Conservation (phyloP, 2,888 invertebrate genomes). For the Calliphora vomitoria region DNA sequence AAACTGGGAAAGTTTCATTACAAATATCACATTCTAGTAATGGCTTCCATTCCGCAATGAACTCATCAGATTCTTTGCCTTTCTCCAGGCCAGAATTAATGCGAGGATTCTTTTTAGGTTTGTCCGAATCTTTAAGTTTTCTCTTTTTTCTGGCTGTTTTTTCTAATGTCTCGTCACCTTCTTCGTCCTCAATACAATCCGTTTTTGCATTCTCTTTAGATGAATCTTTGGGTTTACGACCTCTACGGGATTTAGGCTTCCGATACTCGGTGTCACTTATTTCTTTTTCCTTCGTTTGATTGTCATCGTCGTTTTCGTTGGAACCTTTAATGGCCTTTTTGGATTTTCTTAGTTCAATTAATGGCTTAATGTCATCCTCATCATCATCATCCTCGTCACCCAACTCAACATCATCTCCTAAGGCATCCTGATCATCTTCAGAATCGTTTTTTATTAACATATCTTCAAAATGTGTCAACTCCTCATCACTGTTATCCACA, state of each 20-base stretch:
- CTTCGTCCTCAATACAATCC: neutral
- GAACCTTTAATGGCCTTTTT: constrained; percentile 18
- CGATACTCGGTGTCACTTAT: neutral
- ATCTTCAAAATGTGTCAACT: constrained; percentile 45
- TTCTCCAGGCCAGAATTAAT: constrained; percentile 50
- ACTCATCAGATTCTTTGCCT: constrained; percentile 69
- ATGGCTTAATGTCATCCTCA: constrained; percentile 31
- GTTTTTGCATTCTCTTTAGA: neutral
- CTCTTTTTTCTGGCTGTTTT: constrained; percentile 32
- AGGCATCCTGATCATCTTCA: constrained; percentile 17
- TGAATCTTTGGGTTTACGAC: constrained; percentile 40
- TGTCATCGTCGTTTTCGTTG: neutral
- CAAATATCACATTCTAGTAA: constrained; percentile 75
- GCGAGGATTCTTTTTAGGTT: constrained; percentile 44
- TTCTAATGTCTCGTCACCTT: neutral
- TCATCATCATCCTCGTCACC: constrained; percentile 44
- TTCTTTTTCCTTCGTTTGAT: neutral
- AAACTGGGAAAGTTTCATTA: constrained; percentile 57
- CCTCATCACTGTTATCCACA: constrained; percentile 43
- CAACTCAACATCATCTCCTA: constrained; percentile 8
- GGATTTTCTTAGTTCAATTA: constrained; percentile 40
- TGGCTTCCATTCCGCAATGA: constrained; percentile 75
- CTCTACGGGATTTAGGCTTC: constrained; percentile 43
- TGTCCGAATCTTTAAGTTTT: constrained; percentile 36
- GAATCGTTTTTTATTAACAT: constrained; percentile 48